Evolutionary conservation across 2,797 vertebrate species (phyloP).

Genomic region (Euphonia xanthogaster): DNA sequence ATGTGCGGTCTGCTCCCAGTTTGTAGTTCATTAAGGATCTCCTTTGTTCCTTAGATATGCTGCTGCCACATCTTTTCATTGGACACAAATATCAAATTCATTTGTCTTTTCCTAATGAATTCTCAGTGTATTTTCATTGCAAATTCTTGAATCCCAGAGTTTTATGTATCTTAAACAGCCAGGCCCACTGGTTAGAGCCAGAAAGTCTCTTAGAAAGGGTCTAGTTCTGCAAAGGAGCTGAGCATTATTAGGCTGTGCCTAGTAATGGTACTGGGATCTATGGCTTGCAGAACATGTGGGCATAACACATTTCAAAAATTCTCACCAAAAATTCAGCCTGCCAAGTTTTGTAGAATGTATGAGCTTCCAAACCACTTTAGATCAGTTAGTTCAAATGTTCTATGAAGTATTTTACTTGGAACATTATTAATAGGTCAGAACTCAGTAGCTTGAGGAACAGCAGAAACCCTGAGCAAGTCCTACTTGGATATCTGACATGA

Average conservation of each 20-base stretch:
- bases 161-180: neutral
- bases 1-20: neutral
- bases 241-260: neutral
- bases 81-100: neutral
- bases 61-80: neutral
- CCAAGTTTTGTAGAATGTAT: neutral
- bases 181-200: neutral
- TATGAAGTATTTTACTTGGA: neutral
- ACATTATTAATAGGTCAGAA: neutral
- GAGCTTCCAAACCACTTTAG: neutral
- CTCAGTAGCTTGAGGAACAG: neutral
- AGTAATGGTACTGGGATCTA: neutral
- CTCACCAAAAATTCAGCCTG: neutral
- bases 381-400: neutral
- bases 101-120: neutral
- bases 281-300: neutral
- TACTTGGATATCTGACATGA: neutral
- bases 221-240: neutral
- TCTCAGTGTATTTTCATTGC: neutral
- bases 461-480: neutral
- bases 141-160: neutral
- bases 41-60: neutral
- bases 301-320: neutral
- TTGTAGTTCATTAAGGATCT: neutral
- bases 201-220: neutral